Evolutionary conservation across 2,888 invertebrate genomes (phyloP), one percentile per base, ranked within the genome.

Genomic region (Phaedon cochleariae): DNA sequence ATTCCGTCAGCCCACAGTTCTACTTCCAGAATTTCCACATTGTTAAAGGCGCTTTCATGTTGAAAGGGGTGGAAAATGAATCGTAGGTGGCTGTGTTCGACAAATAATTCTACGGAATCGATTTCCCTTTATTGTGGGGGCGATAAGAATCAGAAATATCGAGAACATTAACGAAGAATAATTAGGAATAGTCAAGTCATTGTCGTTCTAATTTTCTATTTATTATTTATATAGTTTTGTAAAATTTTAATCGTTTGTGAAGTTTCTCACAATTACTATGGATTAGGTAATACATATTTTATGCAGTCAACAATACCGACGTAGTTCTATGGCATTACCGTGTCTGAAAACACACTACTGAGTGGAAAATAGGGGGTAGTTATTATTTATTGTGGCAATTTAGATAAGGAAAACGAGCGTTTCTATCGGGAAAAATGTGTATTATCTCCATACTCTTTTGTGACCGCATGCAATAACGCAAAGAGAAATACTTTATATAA

Each of bases 331-430:
- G n/a, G n/a, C n/a, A n/a, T n/a, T n/a, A n/a, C n/a, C n/a, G n/a
- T n/a, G n/a, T n/a, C n/a, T n/a, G n/a, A 26, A 17, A 45, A 22
- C 26, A 31, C 18, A 21, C 18, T 12, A 52, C 41, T 17, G 45
- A 1, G 41, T 18, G 57, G 57, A 37, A 57, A 45, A 21, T 26
- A 18, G 48, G n/a, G 9, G 48, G 48, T 48, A 48, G 48, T 20
- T 55, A n/a, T 55, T 55, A 57, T 57, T 57, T 41, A 57, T 57
- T 22, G 22, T 46, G 17, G 57, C n/a, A 57, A 45, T 57, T 57
- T 57, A 57, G 57, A 57, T 57, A 57, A 57, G 45, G 57, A 12
- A 37, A 46, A 15, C 15, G 57, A 26, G 26, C 26, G 26, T 26
- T 26, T 26, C 4, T 5, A 6, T 6, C 3, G 26, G 3, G 6